Base-by-base conservation (phyloP, 2,797 vertebrate species). In the Halcyon leucocephala region DNA sequence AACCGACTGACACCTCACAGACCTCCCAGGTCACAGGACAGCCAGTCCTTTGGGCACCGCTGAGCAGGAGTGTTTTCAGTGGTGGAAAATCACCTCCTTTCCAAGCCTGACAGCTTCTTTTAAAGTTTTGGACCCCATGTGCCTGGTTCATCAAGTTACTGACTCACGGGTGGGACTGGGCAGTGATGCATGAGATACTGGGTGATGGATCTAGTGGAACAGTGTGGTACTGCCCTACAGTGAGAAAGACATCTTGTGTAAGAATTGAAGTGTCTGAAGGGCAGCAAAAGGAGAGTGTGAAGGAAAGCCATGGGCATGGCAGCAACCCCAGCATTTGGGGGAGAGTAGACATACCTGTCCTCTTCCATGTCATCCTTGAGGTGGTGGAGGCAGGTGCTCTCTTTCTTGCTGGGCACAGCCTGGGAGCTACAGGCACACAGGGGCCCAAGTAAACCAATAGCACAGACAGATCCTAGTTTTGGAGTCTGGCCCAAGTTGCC, bases 11-110 rank as follows among this genome's bases (percentile, higher is more conserved):
- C n/a, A 16, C 25, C n/a, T 17, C 35, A 5, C 17, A 26, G 46
- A 21, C 10, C 44, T 49, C 46, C 19, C 2, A 4, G 46, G 37
- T 28, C 58, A 35, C 9, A 14, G 49, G 48, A 31, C 19, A 35
- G 51, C 16, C 9, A 14, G 41, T 14, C 18, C 12, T 49, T 20
- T 0, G 7, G 57, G 25, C 41, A 29, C 28, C 0, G 0, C 46
- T 24, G 60, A 54, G 29, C 2, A 3, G 21, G 10, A 14, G 3
- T 22, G 12, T 42, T 55, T 85, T 15, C 66, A 31, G 29, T 6
- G 10, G 5, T 11, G 42, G 19, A 51, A 82, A 60, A 85, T 12
- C 13, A 39, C 7, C 29, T 39, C 13, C n/a, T 91, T 76, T 80
- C 29, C 54, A 72, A 71, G 14, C 10, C 44, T 13, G 26, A 20